phyloP scores from a whole-genome alignment of 2,888 invertebrate genomes.

The Callosobruchus maculatus region DNA sequence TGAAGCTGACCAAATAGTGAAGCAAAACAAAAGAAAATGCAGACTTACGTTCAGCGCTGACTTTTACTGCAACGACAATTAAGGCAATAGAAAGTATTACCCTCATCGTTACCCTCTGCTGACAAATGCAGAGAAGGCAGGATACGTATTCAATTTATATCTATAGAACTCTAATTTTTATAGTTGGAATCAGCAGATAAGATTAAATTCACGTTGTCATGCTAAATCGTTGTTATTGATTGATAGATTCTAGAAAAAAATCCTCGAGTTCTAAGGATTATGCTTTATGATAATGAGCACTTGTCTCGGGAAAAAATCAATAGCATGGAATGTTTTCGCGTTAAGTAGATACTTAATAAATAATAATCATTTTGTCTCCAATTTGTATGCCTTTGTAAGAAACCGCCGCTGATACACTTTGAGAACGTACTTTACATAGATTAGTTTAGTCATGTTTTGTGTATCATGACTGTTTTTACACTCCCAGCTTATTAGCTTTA shows the following conservation, averaged over 20 bases:
- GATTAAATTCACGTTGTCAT: no score
- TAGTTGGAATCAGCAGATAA: not conserved
- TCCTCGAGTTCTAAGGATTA: not conserved
- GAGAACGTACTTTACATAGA: no score
- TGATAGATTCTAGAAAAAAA: not conserved
- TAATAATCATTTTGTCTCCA: not conserved
- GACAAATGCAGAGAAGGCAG: not conserved
- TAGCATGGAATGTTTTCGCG: not conserved
- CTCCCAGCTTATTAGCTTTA: no score
- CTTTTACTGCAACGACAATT: not conserved
- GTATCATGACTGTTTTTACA: no score
- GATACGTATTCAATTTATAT: not conserved
- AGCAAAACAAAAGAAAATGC: not conserved
- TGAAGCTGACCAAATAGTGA: no score
- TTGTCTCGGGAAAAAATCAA: not conserved
- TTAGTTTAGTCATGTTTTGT: no score
- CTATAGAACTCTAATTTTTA: not conserved
- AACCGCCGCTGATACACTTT: no score
- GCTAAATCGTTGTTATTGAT: not conserved
- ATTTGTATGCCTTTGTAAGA: no score
- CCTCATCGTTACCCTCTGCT: not conserved
- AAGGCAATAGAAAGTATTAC: not conserved
- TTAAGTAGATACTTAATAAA: no score
- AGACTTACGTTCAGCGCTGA: not conserved
- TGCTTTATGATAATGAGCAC: not conserved